A percentile compares a stretch with the other conserved stretches of the same genome.
Evolutionary conservation across 2,888 invertebrate species (phyloP).

Genomic region (Drosophila rellima): DNA sequence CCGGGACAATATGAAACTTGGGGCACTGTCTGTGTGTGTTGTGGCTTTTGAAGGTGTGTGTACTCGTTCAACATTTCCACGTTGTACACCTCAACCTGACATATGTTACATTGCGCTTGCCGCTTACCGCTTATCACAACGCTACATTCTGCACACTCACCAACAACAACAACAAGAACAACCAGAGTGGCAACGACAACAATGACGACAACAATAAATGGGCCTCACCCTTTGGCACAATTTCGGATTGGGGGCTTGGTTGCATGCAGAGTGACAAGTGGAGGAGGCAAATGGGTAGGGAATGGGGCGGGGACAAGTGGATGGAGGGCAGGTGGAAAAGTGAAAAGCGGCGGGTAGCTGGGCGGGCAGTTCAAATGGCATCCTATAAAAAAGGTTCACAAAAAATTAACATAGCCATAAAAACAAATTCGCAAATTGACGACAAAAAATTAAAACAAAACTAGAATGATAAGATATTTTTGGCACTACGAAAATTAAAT

Average conservation of each 20-base stretch:
- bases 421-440: slow-evolving; percentile 46
- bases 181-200: slow-evolving; percentile 11
- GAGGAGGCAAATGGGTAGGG: not conserved
- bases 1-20: slow-evolving; percentile 27
- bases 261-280: slow-evolving; percentile 5
- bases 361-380: slow-evolving; percentile 48
- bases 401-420: slow-evolving; percentile 74
- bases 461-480: not conserved
- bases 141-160: slow-evolving; percentile 16
- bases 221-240: slow-evolving; percentile 67
- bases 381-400: slow-evolving; percentile 67
- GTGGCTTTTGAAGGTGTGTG: slow-evolving; percentile 12
- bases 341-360: slow-evolving; percentile 3
- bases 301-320: not conserved
- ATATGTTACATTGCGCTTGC: slow-evolving; percentile 48
- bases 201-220: slow-evolving; percentile 25
- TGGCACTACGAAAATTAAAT: slow-evolving; percentile 1
- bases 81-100: slow-evolving; percentile 23
- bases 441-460: slow-evolving; percentile 4
- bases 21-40: slow-evolving; percentile 11
- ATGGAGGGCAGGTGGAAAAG: slow-evolving; percentile 7
- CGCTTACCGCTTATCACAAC: slow-evolving; percentile 40
- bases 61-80: slow-evolving; percentile 13
- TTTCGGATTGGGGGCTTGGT: slow-evolving; percentile 54
- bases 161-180: slow-evolving; percentile 16